Conservation (phyloP, 2,797 vertebrate genomes). For the Oceanodroma leucorhoa region DNA sequence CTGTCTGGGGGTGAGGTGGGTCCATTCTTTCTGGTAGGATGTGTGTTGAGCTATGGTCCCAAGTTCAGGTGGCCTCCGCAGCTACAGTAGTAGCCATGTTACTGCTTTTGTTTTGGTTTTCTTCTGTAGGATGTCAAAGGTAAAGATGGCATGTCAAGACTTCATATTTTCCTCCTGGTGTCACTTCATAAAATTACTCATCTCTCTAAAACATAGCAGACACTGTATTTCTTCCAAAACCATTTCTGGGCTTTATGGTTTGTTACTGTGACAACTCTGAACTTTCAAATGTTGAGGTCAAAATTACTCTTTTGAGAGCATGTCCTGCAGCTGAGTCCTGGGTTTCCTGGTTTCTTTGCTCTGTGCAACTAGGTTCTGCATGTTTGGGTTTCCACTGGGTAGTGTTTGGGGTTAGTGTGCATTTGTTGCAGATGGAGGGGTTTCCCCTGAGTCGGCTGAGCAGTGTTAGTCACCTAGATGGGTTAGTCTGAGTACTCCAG, state of each 20-base stretch:
- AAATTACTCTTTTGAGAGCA: neutral
- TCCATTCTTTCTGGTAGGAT: neutral
- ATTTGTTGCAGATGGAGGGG: neutral
- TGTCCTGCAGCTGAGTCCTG: neutral
- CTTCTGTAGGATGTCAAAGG: neutral
- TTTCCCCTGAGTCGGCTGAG: neutral
- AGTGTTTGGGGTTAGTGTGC: neutral
- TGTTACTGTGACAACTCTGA: neutral
- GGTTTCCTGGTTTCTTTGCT: neutral
- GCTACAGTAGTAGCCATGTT: neutral
- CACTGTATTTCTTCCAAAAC: neutral
- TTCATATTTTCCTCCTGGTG: neutral
- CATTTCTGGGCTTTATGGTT: neutral
- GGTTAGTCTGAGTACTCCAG: fast-evolving
- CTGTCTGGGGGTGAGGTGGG: neutral
- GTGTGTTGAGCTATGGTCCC: neutral
- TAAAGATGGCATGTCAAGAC: neutral
- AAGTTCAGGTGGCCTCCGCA: neutral
- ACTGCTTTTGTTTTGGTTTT: neutral
- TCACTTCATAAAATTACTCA: neutral
- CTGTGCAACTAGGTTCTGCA: neutral
- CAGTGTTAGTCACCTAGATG: neutral
- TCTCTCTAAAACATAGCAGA: neutral
- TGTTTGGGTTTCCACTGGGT: neutral
- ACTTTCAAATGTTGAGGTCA: neutral